Base-by-base conservation (phyloP, 2,888 invertebrate genomes). In the Elegia similella region DNA sequence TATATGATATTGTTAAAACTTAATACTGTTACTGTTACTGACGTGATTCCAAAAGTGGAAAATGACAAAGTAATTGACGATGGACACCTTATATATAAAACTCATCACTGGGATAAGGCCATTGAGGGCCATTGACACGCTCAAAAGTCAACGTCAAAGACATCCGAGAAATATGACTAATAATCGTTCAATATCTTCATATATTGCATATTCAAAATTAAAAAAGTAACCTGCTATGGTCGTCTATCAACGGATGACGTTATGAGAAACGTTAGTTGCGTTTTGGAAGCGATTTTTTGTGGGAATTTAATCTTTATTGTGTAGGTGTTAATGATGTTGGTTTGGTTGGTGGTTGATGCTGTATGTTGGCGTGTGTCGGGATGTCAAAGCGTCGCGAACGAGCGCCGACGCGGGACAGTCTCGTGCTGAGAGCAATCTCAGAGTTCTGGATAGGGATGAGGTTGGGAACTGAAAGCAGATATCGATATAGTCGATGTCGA, bases 361-460 rank as follows among this genome's bases (percentile, higher is more conserved):
- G 59, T 54, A 65, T 76, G 72, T 72, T 72, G 62, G 69, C 71
- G 43, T n/a, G 75, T 73, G 87, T 87, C 89, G 88, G 90, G 88
- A 85, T 90, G 91, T 91, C 91, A 91, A 89, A 91, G 90, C 89
- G 88, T 87, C 88, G 90, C 88, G 86, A 85, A 86, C 87, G 88
- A 88, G 87, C 88, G 87, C 85, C 86, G 87, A 87, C 87, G 84
- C 86, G 78, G 90, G 89, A 88, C 87, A 86, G 88, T 89, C 87
- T 90, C 91, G 88, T 91, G 91, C 91, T 91, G 91, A 88, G 91
- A 90, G 90, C 82, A 91, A 91, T 91, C 89, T 89, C 73, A 79
- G 80, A 87, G 84, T 86, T 81, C 80, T 65, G 63, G 17, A 56
- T 82, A 87, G 83, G 68, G 86, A 71, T 80, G 88, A 62, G 53